Percentiles rank a stretch among this genome's conserved stretches.
Evolutionary conservation across 2,113 vertebrate species (phyloP).

Genomic region (Anolis sagrei): DNA sequence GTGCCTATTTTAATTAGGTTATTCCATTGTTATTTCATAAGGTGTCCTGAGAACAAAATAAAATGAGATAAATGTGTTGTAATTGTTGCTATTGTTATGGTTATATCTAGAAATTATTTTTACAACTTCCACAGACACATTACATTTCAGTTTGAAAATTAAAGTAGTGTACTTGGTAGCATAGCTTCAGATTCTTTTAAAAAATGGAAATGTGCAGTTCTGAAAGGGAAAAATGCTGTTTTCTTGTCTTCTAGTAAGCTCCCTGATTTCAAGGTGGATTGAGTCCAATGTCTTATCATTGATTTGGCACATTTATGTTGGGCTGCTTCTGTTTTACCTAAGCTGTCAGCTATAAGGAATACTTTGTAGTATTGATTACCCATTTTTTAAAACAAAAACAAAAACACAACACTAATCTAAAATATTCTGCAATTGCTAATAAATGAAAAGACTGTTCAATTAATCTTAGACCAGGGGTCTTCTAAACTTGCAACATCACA

Average conservation of each 20-base stretch:
- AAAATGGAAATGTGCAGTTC: not conserved
- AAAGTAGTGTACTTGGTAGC: not conserved
- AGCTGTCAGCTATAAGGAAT: constrained; percentile 7
- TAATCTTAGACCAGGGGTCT: not conserved
- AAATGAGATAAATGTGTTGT: not conserved
- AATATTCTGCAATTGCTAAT: constrained; percentile 13
- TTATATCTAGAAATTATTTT: not conserved
- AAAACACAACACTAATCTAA: not conserved
- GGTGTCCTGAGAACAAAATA: not conserved
- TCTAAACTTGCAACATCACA: not conserved
- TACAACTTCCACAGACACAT: not conserved
- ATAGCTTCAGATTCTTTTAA: not conserved
- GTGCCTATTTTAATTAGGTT: not conserved
- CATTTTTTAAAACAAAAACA: constrained; percentile 15
- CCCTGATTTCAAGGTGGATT: not conserved
- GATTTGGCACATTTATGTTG: not conserved
- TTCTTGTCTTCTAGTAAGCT: not conserved
- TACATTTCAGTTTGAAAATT: not conserved
- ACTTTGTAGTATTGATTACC: constrained; percentile 2
- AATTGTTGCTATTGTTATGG: not conserved
- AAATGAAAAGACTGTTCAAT: not conserved
- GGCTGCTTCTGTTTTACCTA: not conserved
- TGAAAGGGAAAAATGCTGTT: not conserved
- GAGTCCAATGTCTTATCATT: not conserved
- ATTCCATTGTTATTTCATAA: not conserved